phyloP scores from a whole-genome alignment of 2,113 vertebrate genomes.

The Sisor rabdophorus region DNA sequence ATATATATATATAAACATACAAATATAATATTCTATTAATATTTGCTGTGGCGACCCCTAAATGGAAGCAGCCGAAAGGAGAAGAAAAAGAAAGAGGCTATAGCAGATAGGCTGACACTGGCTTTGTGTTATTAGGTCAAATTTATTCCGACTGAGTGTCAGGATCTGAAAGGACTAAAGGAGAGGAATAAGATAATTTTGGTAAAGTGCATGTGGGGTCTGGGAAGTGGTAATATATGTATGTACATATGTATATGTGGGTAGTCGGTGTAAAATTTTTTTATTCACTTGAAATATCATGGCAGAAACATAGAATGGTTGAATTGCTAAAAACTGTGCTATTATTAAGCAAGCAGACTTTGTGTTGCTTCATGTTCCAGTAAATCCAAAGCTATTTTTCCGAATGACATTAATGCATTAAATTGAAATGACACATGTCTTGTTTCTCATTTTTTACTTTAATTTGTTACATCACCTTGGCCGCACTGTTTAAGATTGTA shows the following conservation, averaged over 20 bases:
- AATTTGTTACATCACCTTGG: no score
- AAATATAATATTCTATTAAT: no score
- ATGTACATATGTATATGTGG: no score
- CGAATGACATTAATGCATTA: background rate
- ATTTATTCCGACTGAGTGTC: constrained; percentile 42
- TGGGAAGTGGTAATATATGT: background rate
- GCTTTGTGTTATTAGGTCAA: constrained; percentile 20
- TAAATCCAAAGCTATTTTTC: background rate
- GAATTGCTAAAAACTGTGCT: background rate
- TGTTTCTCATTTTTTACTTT: no score
- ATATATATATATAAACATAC: no score
- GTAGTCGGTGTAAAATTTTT: no score
- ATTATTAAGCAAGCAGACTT: background rate
- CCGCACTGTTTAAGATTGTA: no score
- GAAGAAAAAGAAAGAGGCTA: no score
- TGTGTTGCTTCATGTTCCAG: background rate
- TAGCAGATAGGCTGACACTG: constrained; percentile 8
- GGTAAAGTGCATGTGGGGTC: background rate
- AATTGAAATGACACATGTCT: no score
- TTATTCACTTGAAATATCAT: background rate
- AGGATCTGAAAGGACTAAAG: constrained; percentile 22
- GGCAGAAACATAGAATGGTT: background rate
- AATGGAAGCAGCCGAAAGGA: no score
- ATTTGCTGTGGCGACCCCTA: no score
- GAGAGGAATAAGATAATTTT: constrained; percentile 18